These are phyloP conservation scores for Esox lucius DNA, from an alignment of 2,797 vertebrate species.

Conservation along the genomic window DNA sequence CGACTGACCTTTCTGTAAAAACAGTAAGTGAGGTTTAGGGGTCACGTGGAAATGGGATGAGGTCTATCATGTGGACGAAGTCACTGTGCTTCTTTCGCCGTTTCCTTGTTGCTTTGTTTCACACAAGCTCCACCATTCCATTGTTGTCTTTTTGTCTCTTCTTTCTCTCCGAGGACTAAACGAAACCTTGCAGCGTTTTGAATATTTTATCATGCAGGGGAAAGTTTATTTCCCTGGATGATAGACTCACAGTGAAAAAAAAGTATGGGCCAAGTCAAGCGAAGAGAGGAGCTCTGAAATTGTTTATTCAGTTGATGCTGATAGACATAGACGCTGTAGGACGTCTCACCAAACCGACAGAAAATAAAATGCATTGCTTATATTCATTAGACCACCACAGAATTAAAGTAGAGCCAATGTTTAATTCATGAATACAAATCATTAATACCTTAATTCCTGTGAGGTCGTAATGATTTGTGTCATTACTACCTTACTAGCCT, in stretches of 20 bases:
- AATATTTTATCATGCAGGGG: slow-evolving; percentile 45
- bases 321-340: background rate
- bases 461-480: no score
- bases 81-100: background rate
- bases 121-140: slow-evolving; percentile 19
- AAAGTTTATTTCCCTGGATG: slow-evolving; percentile 21
- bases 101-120: slow-evolving; percentile 11
- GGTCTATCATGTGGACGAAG: slow-evolving; percentile 7
- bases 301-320: slow-evolving; percentile 7
- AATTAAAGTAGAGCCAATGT: slow-evolving; percentile 21
- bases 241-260: background rate
- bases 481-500: no score
- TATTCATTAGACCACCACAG: slow-evolving; percentile 7
- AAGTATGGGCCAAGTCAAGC: slow-evolving; percentile 21
- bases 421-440: slow-evolving; percentile 34
- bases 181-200: slow-evolving; percentile 15
- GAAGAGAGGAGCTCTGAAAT: slow-evolving; percentile 6
- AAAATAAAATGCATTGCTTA: slow-evolving; percentile 7
- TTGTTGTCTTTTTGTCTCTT: background rate
- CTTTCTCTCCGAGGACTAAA: background rate
- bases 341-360: no score
- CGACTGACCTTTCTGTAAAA: slow-evolving; percentile 28
- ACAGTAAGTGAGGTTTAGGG: background rate
- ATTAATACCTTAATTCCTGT: background rate
- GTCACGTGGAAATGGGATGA: background rate